Base-by-base conservation (phyloP, 1,140 invertebrate genomes). In the Bilobella aurantiaca region DNA sequence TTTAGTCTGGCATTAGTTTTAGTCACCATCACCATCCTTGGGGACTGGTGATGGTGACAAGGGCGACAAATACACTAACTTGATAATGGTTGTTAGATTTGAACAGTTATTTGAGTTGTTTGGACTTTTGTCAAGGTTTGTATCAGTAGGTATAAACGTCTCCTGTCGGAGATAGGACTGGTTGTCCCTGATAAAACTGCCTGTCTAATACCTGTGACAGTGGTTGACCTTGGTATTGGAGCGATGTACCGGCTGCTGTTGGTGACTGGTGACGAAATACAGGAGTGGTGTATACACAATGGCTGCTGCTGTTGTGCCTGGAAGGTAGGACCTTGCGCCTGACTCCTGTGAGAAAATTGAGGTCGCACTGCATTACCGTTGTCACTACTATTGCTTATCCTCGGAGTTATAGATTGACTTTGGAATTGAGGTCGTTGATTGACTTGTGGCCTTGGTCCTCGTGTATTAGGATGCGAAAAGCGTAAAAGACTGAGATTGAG, bases 341-440 rank as follows among this genome's bases (percentile, higher is more conserved):
- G 63, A 59, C 63, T 53, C 32, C 63, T 37, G 37, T 58, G 56
- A 32, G 37, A 59, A 12, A 58, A 59, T 47, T 34, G 42, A 58
- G 63, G 63, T 8, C 49, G 12, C 14, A 23, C 25, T 65, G 56
- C 31, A 58, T 47, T 63, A n/a, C 23, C 37, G 29, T 47, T 66
- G 64, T 31, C 60, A 57, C 14, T 30, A 42, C 58, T 67, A 58
- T 57, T 63, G 65, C 58, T 58, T 47, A 27, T 67, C n/a, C 14
- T 47, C 16, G 37, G 64, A 32, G 64, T 58, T 21, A 21, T 18
- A 37, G 27, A 18, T 14, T 62, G 59, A 56, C 47, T 34, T 30
- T 64, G 62, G 25, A 16, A 18, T 3, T 12, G 32, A 27, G 32
- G 64, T 21, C 47, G 21, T 18, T 62, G 64, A n/a, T n/a, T n/a